Evolutionary conservation across 1,140 invertebrate genomes (phyloP).

Genomic region (Monomorium pharaonis): DNA sequence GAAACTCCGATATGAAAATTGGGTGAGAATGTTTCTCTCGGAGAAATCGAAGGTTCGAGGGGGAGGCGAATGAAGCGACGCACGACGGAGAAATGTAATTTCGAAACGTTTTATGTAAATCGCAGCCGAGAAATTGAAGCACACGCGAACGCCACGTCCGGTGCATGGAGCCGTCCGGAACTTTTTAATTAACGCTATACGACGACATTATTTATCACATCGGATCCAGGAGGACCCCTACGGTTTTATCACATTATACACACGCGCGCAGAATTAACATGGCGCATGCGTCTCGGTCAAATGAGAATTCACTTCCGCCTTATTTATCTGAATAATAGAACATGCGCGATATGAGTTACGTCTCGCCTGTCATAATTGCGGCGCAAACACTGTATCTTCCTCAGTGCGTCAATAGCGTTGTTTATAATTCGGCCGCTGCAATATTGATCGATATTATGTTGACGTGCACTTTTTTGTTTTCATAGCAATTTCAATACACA

Average conservation of each 20-base stretch:
- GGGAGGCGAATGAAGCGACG: background rate
- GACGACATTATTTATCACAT: constrained; percentile 45
- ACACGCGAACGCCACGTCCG: background rate
- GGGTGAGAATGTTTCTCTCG: background rate
- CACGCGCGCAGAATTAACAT: background rate
- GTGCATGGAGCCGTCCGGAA: background rate
- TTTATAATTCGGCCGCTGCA: constrained; percentile 32
- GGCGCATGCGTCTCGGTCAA: constrained; percentile 52
- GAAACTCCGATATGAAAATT: background rate
- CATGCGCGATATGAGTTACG: constrained; percentile 45
- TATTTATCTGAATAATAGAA: constrained; percentile 58
- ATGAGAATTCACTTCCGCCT: constrained; percentile 54
- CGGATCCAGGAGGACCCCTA: constrained; percentile 19
- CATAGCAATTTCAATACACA: constrained; percentile 33
- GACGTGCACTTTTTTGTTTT: constrained; percentile 24
- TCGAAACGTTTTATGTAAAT: constrained; percentile 38
- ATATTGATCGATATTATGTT: constrained; percentile 42
- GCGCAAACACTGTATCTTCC: constrained; percentile 34
- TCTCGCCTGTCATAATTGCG: constrained; percentile 43
- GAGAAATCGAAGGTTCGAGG: background rate
- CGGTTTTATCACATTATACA: constrained; percentile 32
- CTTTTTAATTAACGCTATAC: constrained; percentile 55
- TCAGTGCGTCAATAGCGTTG: background rate
- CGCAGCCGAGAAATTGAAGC: background rate
- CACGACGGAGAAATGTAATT: background rate